Percentiles rank a stretch among this genome's conserved stretches.
Evolutionary conservation across 2,797 vertebrate species (phyloP).

Genomic region (Todus mexicanus): DNA sequence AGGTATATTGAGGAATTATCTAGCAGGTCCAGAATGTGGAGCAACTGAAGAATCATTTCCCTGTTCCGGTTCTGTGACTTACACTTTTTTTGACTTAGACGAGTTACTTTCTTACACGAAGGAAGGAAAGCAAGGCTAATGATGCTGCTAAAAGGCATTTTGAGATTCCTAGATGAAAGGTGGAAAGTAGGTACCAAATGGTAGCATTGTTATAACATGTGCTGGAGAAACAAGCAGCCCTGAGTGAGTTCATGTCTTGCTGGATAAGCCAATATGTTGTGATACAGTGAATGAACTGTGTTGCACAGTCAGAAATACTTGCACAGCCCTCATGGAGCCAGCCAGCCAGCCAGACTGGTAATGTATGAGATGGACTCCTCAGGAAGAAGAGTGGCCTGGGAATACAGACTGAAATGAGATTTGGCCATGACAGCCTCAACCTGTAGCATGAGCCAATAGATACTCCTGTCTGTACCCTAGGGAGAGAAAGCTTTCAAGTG

Average conservation of each 20-base stretch:
- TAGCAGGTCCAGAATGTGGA: neutral
- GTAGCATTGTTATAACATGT: neutral
- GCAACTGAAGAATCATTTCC: neutral
- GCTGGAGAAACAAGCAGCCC: neutral
- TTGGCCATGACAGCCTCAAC: neutral
- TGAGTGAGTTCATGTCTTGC: neutral
- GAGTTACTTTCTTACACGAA: neutral
- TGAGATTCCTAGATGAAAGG: neutral
- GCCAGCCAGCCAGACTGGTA: neutral
- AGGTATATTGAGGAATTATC: neutral
- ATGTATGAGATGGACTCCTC: neutral
- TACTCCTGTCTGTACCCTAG: neutral
- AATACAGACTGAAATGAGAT: neutral
- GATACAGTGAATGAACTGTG: neutral
- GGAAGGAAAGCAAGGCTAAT: neutral
- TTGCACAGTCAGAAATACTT: neutral
- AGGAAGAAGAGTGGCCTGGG: neutral
- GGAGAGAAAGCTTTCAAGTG: neutral
- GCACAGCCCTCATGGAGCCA: neutral
- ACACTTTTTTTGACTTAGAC: neutral
- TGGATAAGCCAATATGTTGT: neutral
- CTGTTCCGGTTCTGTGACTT: neutral
- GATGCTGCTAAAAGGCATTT: neutral
- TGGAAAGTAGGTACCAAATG: neutral
- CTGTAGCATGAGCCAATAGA: neutral